Evolutionary conservation across 2,888 invertebrate genomes (phyloP).

Genomic region (Tricholauxania praeusta): DNA sequence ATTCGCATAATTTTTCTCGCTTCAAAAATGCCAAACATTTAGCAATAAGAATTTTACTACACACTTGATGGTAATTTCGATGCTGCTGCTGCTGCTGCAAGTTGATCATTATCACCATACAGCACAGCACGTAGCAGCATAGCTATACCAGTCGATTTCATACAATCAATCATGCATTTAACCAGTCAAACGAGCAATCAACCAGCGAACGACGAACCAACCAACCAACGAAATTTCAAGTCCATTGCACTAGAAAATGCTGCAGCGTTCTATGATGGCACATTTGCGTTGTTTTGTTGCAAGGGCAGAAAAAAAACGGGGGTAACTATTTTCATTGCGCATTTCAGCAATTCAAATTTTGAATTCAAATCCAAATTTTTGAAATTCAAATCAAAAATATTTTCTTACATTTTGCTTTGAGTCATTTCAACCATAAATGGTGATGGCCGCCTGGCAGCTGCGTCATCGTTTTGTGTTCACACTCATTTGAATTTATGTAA

Average conservation of each 20-base stretch:
- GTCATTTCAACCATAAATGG: too few relatives aligned
- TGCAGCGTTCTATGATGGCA: too few relatives aligned
- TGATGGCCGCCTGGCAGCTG: too few relatives aligned
- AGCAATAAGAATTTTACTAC: too few relatives aligned
- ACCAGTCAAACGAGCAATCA: conserved; percentile 12
- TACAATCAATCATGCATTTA: conserved; percentile 13
- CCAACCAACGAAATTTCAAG: conserved; percentile 16
- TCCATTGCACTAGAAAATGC: conserved; percentile 14
- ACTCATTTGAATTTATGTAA: conserved; percentile 31
- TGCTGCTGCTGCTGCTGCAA: neutral
- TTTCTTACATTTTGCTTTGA: neutral
- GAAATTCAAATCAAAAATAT: conserved; percentile 30
- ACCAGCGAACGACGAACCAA: conserved; percentile 2
- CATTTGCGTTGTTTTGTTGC: neutral
- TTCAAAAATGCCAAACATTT: neutral
- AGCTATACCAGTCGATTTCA: neutral
- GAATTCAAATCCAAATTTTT: conserved; percentile 31
- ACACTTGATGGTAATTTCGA: neutral
- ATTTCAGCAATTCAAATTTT: conserved; percentile 29
- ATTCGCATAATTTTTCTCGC: conserved; percentile 15
- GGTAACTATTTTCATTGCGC: conserved; percentile 13
- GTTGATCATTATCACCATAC: too few relatives aligned
- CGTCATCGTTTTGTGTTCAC: neutral
- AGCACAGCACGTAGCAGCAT: neutral
- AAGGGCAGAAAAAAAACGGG: neutral